Evolutionary conservation across 2,797 vertebrate genomes (phyloP).

Genomic region (Chelon labrosus): DNA sequence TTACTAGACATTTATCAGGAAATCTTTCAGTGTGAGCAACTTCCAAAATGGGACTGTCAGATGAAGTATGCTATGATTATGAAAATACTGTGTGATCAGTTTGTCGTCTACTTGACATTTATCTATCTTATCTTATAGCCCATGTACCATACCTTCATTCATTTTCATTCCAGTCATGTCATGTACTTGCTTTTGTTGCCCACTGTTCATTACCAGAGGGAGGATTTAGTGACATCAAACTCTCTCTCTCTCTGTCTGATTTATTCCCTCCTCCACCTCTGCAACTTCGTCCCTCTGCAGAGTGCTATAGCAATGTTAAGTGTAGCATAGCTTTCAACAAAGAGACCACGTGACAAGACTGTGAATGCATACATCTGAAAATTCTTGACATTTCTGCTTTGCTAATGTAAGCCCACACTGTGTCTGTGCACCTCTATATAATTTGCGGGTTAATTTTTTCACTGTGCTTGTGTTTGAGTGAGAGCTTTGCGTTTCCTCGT

Average conservation of each 20-base stretch:
- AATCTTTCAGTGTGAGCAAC: too few relatives aligned
- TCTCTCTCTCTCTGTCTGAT: neutral
- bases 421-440: neutral
- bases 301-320: conserved; percentile 39
- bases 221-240: conserved; percentile 11
- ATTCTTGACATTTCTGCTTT: neutral
- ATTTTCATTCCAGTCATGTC: conserved; percentile 12
- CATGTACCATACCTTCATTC: neutral
- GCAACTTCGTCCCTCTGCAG: conserved; percentile 50
- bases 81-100: neutral
- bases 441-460: neutral
- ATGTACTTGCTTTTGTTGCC: conserved; percentile 5
- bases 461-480: neutral
- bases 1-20: too few relatives aligned
- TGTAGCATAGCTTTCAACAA: conserved; percentile 31
- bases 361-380: conserved; percentile 10
- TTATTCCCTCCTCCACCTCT: neutral
- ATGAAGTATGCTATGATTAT: neutral
- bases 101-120: conserved; percentile 16
- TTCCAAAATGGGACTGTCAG: neutral
- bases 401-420: neutral
- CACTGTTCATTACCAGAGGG: conserved; percentile 25
- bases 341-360: conserved; percentile 45
- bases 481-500: conserved; percentile 21
- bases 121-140: neutral